phyloP scores from a whole-genome alignment of 2,888 invertebrate species.

The Hololepta plana region DNA sequence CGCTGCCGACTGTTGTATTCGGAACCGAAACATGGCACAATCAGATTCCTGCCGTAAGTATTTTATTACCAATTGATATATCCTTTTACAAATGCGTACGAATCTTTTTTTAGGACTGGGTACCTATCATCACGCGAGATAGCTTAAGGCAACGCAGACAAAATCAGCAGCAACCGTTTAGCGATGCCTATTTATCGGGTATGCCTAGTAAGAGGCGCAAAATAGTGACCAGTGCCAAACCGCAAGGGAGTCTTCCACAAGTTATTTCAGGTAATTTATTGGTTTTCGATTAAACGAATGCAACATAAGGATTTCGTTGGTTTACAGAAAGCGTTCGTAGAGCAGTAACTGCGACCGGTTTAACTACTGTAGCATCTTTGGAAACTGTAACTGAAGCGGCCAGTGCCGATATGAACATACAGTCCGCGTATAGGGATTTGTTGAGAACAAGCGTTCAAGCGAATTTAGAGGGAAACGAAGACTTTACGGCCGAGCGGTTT shows the following conservation, averaged over 20 bases:
- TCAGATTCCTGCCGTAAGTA: slow-evolving; percentile 37
- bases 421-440: slow-evolving; percentile 33
- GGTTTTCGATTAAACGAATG: not conserved
- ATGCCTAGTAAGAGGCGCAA: slow-evolving; percentile 82
- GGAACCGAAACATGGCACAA: slow-evolving; percentile 43
- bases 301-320: slow-evolving; percentile 1
- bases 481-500: slow-evolving; percentile 26
- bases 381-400: slow-evolving; percentile 32
- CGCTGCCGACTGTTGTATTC: slow-evolving; percentile 31
- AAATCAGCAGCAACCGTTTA: slow-evolving; percentile 41
- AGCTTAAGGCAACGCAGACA: slow-evolving; percentile 50
- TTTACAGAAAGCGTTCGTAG: not conserved
- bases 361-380: slow-evolving; percentile 26
- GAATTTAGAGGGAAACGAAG: slow-evolving; percentile 29
- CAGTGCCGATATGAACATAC: slow-evolving; percentile 29
- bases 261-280: slow-evolving; percentile 22
- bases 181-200: slow-evolving; percentile 79
- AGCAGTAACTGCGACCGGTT: slow-evolving; percentile 33
- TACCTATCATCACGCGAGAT: slow-evolving; percentile 73
- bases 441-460: slow-evolving; percentile 29
- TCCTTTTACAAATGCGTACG: slow-evolving; percentile 2
- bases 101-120: slow-evolving; percentile 46
- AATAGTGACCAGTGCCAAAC: slow-evolving; percentile 32
- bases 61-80: slow-evolving; percentile 1
- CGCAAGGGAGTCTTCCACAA: slow-evolving; percentile 25